A percentile compares a stretch with the other conserved stretches of the same genome.
Evolutionary conservation across 1,140 invertebrate genomes (phyloP).

Genomic region (Alviniconcha marisindica): DNA sequence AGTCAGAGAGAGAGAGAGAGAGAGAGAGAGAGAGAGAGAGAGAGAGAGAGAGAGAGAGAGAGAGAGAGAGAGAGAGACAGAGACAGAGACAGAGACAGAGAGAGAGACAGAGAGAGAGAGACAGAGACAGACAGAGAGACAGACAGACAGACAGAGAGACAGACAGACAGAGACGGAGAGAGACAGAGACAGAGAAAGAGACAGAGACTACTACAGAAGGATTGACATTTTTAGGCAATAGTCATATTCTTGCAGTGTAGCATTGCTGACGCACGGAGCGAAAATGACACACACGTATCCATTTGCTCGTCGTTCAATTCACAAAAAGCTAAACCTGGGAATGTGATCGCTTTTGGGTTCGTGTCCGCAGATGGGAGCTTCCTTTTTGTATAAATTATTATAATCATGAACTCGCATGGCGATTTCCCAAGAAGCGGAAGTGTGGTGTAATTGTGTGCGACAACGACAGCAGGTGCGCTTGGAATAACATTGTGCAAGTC

Average conservation of each 20-base stretch:
- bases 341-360: no score
- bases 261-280: background rate
- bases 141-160: background rate
- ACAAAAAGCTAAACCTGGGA: no score
- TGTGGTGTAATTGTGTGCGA: no score
- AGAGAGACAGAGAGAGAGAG: background rate
- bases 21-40: constrained; percentile 15
- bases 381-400: no score
- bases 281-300: no score
- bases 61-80: constrained; percentile 5
- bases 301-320: no score
- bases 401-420: no score
- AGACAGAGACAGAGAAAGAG: background rate
- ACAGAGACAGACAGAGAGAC: background rate
- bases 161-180: background rate
- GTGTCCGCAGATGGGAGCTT: no score
- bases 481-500: no score
- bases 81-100: constrained; percentile 1
- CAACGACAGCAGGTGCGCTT: no score
- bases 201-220: background rate
- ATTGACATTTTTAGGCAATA: background rate
- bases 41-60: constrained; percentile 20
- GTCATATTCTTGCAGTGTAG: background rate
- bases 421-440: no score
- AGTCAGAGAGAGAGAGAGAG: background rate